Conservation (phyloP, 23 tunicate species). For the Pegea sp. region DNA sequence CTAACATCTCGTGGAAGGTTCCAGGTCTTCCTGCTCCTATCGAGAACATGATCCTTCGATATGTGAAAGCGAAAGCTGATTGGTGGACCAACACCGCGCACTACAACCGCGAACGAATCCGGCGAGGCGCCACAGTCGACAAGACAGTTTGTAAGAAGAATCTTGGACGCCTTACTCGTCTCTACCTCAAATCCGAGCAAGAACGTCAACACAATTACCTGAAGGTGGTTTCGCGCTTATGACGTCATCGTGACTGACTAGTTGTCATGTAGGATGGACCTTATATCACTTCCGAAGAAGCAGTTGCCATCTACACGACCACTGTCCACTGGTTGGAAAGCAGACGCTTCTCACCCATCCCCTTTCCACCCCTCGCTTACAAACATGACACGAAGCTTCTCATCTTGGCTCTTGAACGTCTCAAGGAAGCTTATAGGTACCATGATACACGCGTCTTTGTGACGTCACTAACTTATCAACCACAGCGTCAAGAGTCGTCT, state of each 20-base stretch:
- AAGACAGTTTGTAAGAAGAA: slow-evolving; percentile 99
- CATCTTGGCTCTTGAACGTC: slow-evolving; percentile 76
- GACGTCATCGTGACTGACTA: not conserved
- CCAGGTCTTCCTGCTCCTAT: slow-evolving; percentile 97
- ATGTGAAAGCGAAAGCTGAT: slow-evolving; percentile 97
- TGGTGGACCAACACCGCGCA: slow-evolving; percentile 99
- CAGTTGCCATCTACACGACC: slow-evolving; percentile 96
- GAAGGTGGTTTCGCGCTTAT: slow-evolving; percentile 26
- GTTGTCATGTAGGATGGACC: slow-evolving; percentile 67
- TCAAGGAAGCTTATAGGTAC: slow-evolving; percentile 96
- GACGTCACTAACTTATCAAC: too few relatives aligned
- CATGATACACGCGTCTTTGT: not conserved
- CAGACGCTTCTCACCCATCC: slow-evolving; percentile 91
- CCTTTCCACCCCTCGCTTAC: slow-evolving; percentile 96
- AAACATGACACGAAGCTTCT: slow-evolving; percentile 97
- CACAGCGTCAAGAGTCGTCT: slow-evolving; percentile 87
- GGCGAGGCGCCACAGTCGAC: slow-evolving; percentile 97
- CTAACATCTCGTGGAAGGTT: slow-evolving; percentile 98
- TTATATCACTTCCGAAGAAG: slow-evolving; percentile 99
- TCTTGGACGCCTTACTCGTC: slow-evolving; percentile 77
- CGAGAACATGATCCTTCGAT: slow-evolving; percentile 94
- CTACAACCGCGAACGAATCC: slow-evolving; percentile 92
- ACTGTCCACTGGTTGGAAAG: slow-evolving; percentile 98
- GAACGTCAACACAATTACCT: slow-evolving; percentile 93
- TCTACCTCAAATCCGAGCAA: slow-evolving; percentile 90